phyloP scores from a whole-genome alignment of 2,888 invertebrate species.

The Callosobruchus maculatus region DNA sequence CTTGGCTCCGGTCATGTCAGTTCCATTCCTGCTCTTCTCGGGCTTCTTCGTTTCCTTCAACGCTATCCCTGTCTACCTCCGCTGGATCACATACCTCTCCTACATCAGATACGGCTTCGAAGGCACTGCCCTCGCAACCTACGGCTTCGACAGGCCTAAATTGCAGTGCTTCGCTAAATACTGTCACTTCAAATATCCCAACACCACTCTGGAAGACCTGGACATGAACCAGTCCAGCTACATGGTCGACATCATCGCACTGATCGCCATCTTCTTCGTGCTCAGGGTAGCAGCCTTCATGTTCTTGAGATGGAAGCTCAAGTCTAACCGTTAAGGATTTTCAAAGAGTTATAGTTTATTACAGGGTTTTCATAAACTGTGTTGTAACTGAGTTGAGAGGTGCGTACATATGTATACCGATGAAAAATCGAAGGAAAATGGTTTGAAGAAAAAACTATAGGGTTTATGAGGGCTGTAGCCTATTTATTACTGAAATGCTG shows the following conservation, averaged over 20 bases:
- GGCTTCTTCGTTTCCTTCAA: conserved; percentile 97
- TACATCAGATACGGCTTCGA: conserved; percentile 96
- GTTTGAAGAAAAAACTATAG: too few species aligned
- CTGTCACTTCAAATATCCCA: conserved; percentile 82
- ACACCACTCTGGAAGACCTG: conserved; percentile 78
- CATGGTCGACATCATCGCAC: conserved; percentile 73
- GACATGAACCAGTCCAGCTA: conserved; percentile 82
- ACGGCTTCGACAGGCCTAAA: conserved; percentile 77
- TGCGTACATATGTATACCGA: background rate
- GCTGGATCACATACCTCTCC: conserved; percentile 93
- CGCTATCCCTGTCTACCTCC: conserved; percentile 89
- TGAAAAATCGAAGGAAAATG: too few species aligned
- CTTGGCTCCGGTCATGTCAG: conserved; percentile 93
- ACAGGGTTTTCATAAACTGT: background rate
- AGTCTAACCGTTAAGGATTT: conserved; percentile 64
- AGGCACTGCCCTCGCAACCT: conserved; percentile 88
- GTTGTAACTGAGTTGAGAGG: background rate
- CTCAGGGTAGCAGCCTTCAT: conserved; percentile 78
- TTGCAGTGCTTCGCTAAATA: conserved; percentile 79
- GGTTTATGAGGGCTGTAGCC: too few species aligned
- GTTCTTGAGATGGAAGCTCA: conserved; percentile 84
- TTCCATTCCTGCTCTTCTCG: conserved; percentile 92
- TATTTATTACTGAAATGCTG: too few species aligned
- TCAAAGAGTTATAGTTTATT: background rate
- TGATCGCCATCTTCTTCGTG: conserved; percentile 74